phyloP scores from a whole-genome alignment of 2,797 vertebrate genomes.

The Geotrypetes seraphini region DNA sequence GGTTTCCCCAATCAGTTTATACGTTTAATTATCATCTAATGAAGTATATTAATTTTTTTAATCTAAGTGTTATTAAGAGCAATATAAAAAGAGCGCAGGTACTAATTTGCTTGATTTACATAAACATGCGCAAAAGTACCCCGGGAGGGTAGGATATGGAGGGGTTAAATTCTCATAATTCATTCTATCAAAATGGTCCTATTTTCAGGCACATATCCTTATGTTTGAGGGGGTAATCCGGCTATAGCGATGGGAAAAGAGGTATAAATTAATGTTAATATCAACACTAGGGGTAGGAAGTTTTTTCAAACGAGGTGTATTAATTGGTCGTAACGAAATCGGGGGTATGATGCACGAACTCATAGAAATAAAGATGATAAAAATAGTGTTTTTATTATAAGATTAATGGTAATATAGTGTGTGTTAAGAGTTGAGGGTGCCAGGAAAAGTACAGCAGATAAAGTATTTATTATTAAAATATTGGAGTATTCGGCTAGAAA shows the following conservation, averaged over 20 bases:
- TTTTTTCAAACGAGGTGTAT: too few species aligned
- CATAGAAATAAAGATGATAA: background rate
- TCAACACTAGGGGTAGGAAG: background rate
- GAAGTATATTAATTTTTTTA: too few species aligned
- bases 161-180: slow-evolving; percentile 15
- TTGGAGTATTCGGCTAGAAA: slow-evolving; percentile 37
- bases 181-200: slow-evolving; percentile 49
- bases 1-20: too few species aligned
- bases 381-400: rapidly evolving
- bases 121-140: too few species aligned
- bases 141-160: slow-evolving; percentile 26
- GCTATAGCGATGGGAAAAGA: rapidly evolving
- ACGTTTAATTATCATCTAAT: too few species aligned
- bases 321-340: slow-evolving; percentile 24
- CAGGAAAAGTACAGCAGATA: rapidly evolving
- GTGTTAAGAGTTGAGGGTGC: rapidly evolving
- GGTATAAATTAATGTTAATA: background rate
- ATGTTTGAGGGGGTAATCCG: background rate
- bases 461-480: slow-evolving; percentile 18
- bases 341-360: background rate
- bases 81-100: too few species aligned
- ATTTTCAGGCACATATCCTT: too few species aligned
- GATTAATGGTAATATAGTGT: rapidly evolving
- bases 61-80: too few species aligned
- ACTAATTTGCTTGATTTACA: too few species aligned